Evolutionary conservation across 2,797 vertebrate species (phyloP).

Genomic region (Menidia menidia): DNA sequence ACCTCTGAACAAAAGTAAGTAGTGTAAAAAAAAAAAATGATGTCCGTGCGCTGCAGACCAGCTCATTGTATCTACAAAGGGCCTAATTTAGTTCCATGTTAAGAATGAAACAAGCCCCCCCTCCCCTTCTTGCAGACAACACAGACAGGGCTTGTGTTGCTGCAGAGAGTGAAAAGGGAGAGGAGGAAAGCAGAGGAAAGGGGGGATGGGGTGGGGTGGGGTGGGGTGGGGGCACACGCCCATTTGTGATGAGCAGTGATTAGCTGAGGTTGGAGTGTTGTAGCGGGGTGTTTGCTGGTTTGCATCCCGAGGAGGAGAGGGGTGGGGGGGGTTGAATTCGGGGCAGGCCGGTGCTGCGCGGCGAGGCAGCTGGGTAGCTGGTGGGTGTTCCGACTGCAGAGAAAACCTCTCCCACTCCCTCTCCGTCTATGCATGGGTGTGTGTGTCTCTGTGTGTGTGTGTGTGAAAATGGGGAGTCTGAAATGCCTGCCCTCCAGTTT

Average conservation of each 20-base stretch:
- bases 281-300: slow-evolving; percentile 32
- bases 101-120: neutral
- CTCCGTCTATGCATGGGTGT: slow-evolving; percentile 4
- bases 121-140: slow-evolving; percentile 6
- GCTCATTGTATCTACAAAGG: neutral
- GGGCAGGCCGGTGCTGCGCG: slow-evolving; percentile 42
- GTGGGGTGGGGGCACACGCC: slow-evolving; percentile 54
- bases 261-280: slow-evolving; percentile 32
- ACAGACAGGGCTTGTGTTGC: slow-evolving; percentile 47
- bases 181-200: slow-evolving; percentile 15
- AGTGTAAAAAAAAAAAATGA: neutral
- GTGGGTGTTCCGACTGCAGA: slow-evolving; percentile 65
- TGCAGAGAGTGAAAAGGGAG: slow-evolving; percentile 46
- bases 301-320: slow-evolving; percentile 41
- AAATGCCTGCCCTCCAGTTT: slow-evolving; percentile 59
- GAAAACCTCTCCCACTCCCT: slow-evolving; percentile 44
- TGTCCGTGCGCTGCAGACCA: neutral
- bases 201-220: neutral
- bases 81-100: neutral
- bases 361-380: slow-evolving; percentile 46
- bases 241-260: slow-evolving; percentile 66
- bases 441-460: slow-evolving; percentile 19
- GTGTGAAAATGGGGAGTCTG: slow-evolving; percentile 12
- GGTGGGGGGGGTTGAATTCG: slow-evolving; percentile 52
- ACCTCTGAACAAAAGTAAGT: neutral